These are phyloP conservation scores for Biston betularia DNA, from an alignment of 2,888 invertebrate genomes.

Conservation along the genomic window DNA sequence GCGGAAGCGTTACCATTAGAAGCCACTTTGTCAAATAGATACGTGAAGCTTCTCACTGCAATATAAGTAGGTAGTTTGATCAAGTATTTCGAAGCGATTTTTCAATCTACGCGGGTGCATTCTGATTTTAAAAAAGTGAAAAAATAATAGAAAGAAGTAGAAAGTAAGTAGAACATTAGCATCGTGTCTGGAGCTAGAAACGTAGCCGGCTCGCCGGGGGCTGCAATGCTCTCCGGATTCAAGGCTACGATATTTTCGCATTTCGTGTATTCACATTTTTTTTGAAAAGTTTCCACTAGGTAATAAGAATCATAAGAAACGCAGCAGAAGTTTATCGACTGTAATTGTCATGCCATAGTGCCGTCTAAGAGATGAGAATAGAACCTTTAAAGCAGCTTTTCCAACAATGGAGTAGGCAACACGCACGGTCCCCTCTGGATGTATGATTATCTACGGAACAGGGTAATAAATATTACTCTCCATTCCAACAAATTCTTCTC, in stretches of 20 bases:
- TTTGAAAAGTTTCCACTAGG: slow-evolving; percentile 69
- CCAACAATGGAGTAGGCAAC: slow-evolving; percentile 86
- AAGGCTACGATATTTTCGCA: slow-evolving; percentile 76
- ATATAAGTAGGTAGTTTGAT: slow-evolving; percentile 59
- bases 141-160: slow-evolving; percentile 80
- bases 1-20: slow-evolving; percentile 79
- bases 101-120: slow-evolving; percentile 83
- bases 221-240: slow-evolving; percentile 70
- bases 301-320: slow-evolving; percentile 83
- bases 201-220: slow-evolving; percentile 77
- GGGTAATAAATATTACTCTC: slow-evolving; percentile 82
- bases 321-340: slow-evolving; percentile 85
- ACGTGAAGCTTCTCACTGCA: slow-evolving; percentile 80
- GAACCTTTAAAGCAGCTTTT: slow-evolving; percentile 86
- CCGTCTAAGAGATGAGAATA: slow-evolving; percentile 85
- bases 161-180: slow-evolving; percentile 80
- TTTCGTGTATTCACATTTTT: slow-evolving; percentile 84
- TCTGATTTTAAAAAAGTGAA: slow-evolving; percentile 78
- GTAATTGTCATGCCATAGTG: slow-evolving; percentile 86
- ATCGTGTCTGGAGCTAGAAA: slow-evolving; percentile 81
- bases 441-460: slow-evolving; percentile 85
- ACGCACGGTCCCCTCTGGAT: slow-evolving; percentile 82
- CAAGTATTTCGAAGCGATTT: slow-evolving; percentile 78
- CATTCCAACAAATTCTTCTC: slow-evolving; percentile 59
- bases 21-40: slow-evolving; percentile 75